Evolutionary conservation across 2,888 invertebrate species (phyloP), one percentile per base, ranked within the genome.

Genomic region (Hybos culiciformis): DNA sequence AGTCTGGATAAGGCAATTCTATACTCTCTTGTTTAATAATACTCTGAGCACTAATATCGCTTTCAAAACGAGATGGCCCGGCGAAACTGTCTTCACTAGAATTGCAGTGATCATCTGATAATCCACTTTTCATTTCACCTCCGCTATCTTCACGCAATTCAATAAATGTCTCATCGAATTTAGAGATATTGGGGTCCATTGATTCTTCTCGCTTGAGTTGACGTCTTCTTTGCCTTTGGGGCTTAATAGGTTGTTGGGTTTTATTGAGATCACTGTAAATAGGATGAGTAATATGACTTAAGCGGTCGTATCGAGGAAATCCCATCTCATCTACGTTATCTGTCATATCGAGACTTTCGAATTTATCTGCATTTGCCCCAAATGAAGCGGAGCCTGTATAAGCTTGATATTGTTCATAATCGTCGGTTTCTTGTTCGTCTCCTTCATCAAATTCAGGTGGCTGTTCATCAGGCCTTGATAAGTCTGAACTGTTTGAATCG

Each of bases 281-380:
- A 4, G 65, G 64, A 50, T 62, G 62, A 17, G 65, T 63, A 12
- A 66, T 62, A 46, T 76, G 72, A 32, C 76, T 71, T 31, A 77
- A 54, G 36, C 77, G 70, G 56, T 77, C 75, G 48, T 75, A 77
- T 26, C 74, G 65, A 15, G 77, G 77, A 49, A 76, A 77, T 15
- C 77, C 77, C 75, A 75, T 76, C 64, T 77, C 77, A 52, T 77
- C 77, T 42, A 76, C 76, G 55, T 75, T 75, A 37, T 75, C 75
- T 5, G 73, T 73, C 52, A 75, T 74, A 18, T 76, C 76, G 40
- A 76, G 70, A 18, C 75, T 73, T 64, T 75, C 75, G 52, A 76
- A 76, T 41, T 63, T 62, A 4, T 53, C 53, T 32, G 48, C 50
- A n/a, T n/a, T n/a, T n/a, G n/a, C n/a, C 4, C 58, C 53, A 42